Base-by-base conservation (phyloP, 1,140 invertebrate genomes). In the Drosophila hydei region DNA sequence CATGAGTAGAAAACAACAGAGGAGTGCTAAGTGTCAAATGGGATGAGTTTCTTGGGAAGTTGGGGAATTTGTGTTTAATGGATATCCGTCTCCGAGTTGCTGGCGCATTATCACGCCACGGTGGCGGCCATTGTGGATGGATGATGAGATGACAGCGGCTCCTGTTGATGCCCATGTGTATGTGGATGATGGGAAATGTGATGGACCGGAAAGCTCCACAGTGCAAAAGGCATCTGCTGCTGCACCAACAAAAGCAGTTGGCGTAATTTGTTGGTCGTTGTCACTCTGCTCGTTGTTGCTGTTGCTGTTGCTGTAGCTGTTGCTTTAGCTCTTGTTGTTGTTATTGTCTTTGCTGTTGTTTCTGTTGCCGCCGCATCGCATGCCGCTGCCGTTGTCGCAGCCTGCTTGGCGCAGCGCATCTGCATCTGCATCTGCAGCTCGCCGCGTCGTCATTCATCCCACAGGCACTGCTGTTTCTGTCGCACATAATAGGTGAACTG, bases 401-500 rank as follows among this genome's bases (percentile, higher is more conserved):
- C 71, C 72, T 58, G 73, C 77, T 70, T 84, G 68, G 54, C 65
- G 68, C 79, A 83, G 45, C 76, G 69, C 73, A 60, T 71, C 72
- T 85, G 81, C 81, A 77, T 77, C 65, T 87, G 38, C 38, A 42
- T 42, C 38, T 85, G 81, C 81, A 77, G 83, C 67, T 89, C 81
- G 67, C 81, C 81, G 75, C 81, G 84, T 80, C 90, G 94, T 95
- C 94, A 96, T 95, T 96, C 95, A 92, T 97, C 96, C 96, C 96
- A 97, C 64, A 97, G 92, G 92, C 98, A 98, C 76, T 95, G 94
- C 77, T 96, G 95, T 91, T 97, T 97, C 88, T 96, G 95, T 59
- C 94, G 93, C 43, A 96, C 96, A 89, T 95, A 96, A 92, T 96
- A 98, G 56, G 95, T 94, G 92, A 97, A 98, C 72, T 95, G 94